Evolutionary conservation across 2,797 vertebrate species (phyloP), one percentile per base, ranked within the genome.

Genomic region (Platyrinchus mystaceus): DNA sequence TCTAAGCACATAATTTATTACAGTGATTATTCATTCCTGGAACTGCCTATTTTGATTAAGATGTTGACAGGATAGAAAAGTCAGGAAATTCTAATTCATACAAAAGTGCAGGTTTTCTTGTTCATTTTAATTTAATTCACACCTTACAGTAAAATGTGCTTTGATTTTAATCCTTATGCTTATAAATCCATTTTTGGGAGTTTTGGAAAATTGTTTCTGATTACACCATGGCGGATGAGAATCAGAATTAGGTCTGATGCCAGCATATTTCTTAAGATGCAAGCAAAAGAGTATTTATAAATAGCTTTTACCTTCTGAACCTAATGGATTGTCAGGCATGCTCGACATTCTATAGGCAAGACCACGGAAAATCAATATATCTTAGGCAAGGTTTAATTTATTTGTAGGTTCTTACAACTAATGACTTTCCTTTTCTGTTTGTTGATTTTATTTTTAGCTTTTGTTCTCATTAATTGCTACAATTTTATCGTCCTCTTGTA

Each of bases 301-400:
- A 94, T 96, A 97, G 95, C 94, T 98, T 98, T 97, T 97, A 82
- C 96, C 84, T 97, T 97, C 96, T 97, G 94, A 97, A 96, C 94
- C 92, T 97, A 97, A 98, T 97, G 97, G 94, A 97, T 96, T 98
- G 96, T 97, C 96, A 97, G 95, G 94, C 96, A 94, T 97, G 94
- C 96, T 97, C 98, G 98, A 98, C 97, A 96, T 97, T 98, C 97
- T 97, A 95, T 97, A 97, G 97, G 94, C 95, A 66, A 98, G 96
- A 93, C 97, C 97, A 97, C 95, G 95, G 92, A 97, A 97, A 96
- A 98, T 98, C 98, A 97, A 98, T 98, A 95, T 95, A 97, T 98
- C 97, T 98, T 98, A 98, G 97, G 96, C 97, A 97, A 97, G 97
- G 94, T 98, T 98, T 98, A 97, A 98, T 98, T 98, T 98, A 98